Percentiles rank a stretch among this genome's conserved stretches.
Conservation (phyloP, 1,140 invertebrate species). For the Saccostrea cuccullata region DNA sequence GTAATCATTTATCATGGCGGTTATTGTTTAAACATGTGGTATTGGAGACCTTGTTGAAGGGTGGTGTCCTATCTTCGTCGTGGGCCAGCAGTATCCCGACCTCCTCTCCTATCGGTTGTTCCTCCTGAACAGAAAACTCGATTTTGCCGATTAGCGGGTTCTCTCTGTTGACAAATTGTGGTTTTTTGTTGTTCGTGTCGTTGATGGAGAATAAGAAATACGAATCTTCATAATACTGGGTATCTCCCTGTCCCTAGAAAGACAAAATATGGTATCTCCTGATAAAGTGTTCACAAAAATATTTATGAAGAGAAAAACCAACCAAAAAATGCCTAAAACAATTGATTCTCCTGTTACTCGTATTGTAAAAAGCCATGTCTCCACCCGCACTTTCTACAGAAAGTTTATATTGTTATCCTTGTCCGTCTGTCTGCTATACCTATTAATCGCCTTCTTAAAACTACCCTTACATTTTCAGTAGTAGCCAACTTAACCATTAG, state of each 20-base stretch:
- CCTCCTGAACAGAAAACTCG: constrained; percentile 18
- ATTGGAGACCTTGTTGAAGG: not conserved
- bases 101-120: not conserved
- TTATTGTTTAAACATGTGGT: not conserved
- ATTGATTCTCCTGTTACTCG: too few relatives aligned
- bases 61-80: constrained; percentile 9
- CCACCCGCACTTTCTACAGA: too few relatives aligned
- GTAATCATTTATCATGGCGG: too few relatives aligned
- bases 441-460: too few relatives aligned
- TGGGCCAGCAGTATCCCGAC: constrained; percentile 15
- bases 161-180: constrained; percentile 10
- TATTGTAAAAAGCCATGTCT: too few relatives aligned
- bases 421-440: too few relatives aligned
- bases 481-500: too few relatives aligned
- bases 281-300: too few relatives aligned
- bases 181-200: constrained; percentile 25
- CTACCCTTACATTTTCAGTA: too few relatives aligned
- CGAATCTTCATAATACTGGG: not conserved
- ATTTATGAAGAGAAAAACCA: too few relatives aligned
- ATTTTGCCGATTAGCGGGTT: not conserved
- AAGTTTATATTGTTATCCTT: too few relatives aligned
- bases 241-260: not conserved
- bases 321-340: too few relatives aligned
- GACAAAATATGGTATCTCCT: not conserved
- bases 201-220: not conserved